Evolutionary conservation across 1,140 invertebrate genomes (phyloP).

Genomic region (Cephus cinctus): DNA sequence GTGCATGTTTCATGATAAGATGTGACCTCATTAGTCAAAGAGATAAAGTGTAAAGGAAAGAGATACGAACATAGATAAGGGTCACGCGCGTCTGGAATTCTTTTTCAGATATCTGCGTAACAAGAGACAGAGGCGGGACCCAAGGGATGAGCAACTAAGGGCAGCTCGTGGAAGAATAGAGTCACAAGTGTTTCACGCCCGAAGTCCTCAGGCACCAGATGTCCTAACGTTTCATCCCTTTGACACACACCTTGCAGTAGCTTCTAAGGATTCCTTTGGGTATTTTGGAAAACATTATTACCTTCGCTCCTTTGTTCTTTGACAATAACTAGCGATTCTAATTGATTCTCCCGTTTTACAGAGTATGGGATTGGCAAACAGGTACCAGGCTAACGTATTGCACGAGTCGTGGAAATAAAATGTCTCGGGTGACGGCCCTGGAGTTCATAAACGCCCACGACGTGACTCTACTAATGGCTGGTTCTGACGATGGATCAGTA

Average conservation of each 20-base stretch:
- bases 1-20: neutral
- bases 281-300: slow-evolving; percentile 33
- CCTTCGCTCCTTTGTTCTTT: neutral
- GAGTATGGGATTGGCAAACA: slow-evolving; percentile 72
- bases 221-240: slow-evolving; percentile 86
- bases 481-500: slow-evolving; percentile 77
- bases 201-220: slow-evolving; percentile 73
- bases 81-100: too few relatives aligned
- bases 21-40: too few relatives aligned
- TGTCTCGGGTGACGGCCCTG: slow-evolving; percentile 72
- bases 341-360: slow-evolving; percentile 31
- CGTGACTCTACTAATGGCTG: slow-evolving; percentile 69
- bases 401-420: slow-evolving; percentile 44
- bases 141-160: slow-evolving; percentile 64
- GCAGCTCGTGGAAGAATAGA: slow-evolving; percentile 64
- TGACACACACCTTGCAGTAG: slow-evolving; percentile 83
- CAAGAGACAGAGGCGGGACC: slow-evolving; percentile 59
- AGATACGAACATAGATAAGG: too few relatives aligned
- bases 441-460: slow-evolving; percentile 91
- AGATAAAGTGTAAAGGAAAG: too few relatives aligned
- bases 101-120: slow-evolving; percentile 64
- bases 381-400: slow-evolving; percentile 63
- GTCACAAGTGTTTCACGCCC: slow-evolving; percentile 80
- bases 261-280: slow-evolving; percentile 82
- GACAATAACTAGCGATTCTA: slow-evolving; percentile 1